These are phyloP conservation scores for Sminthopsis crassicaudata DNA, from an alignment of 2,113 vertebrate species.

Conservation along the genomic window DNA sequence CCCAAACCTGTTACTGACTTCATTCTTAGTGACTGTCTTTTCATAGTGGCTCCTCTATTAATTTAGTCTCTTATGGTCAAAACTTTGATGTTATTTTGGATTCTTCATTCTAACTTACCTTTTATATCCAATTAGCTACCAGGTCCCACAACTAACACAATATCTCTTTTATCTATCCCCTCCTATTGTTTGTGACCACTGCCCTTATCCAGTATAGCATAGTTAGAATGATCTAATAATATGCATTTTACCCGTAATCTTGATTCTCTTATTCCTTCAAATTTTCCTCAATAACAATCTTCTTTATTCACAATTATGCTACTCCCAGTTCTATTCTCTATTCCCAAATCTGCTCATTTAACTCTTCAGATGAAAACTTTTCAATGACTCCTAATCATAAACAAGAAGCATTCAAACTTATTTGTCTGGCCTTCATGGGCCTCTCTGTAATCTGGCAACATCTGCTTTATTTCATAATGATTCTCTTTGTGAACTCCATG, in stretches of 20 bases:
- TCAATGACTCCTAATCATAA: not conserved
- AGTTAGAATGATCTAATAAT: not conserved
- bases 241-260: not conserved
- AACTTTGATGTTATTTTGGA: not conserved
- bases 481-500: not conserved
- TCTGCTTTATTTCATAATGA: not conserved
- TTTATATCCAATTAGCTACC: not conserved
- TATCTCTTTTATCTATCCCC: not conserved
- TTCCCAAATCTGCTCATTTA: not conserved
- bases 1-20: not conserved
- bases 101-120: not conserved
- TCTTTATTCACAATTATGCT: not conserved
- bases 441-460: not conserved
- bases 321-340: not conserved
- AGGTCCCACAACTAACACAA: not conserved
- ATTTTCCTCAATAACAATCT: not conserved
- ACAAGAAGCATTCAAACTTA: not conserved
- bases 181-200: not conserved
- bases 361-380: not conserved
- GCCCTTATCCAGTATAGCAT: not conserved
- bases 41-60: not conserved
- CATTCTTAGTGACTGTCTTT: not conserved
- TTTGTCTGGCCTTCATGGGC: not conserved
- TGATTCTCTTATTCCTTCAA: not conserved
- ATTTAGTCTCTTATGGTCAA: not conserved